These are phyloP conservation scores for Drosophila emarginata DNA, from an alignment of 2,888 invertebrate genomes.

Conservation along the genomic window DNA sequence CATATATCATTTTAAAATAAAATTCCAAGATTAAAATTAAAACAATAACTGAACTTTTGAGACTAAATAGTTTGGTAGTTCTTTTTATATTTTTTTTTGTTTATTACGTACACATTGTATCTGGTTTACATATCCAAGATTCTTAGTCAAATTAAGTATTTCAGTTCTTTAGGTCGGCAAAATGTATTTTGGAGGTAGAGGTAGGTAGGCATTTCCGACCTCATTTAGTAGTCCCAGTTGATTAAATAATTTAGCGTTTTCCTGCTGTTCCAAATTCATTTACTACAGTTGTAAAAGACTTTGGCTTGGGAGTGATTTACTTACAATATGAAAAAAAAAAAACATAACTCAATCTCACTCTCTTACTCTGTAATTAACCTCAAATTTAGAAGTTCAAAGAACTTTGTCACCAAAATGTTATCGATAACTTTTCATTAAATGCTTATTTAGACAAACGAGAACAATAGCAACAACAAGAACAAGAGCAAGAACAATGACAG, in stretches of 20 bases:
- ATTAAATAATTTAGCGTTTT: neutral
- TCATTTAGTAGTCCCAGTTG: too few relatives aligned
- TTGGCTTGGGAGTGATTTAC: neutral
- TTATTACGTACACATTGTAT: too few relatives aligned
- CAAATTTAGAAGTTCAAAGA: constrained; percentile 28
- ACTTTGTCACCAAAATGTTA: constrained; percentile 28
- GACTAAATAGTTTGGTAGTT: too few relatives aligned
- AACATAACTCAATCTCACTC: neutral
- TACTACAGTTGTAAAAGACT: neutral
- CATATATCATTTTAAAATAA: too few relatives aligned
- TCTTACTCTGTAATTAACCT: neutral
- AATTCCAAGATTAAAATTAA: too few relatives aligned
- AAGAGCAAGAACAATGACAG: constrained; percentile 20
- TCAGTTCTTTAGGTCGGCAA: too few relatives aligned
- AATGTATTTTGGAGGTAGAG: too few relatives aligned
- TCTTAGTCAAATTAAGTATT: too few relatives aligned
- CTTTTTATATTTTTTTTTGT: too few relatives aligned
- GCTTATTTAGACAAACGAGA: constrained; percentile 26
- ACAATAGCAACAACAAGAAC: constrained; percentile 20
- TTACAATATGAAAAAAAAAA: neutral
- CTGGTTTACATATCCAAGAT: too few relatives aligned
- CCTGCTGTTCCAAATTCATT: neutral
- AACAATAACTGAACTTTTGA: too few relatives aligned
- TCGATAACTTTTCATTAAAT: constrained; percentile 43
- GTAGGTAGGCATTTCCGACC: too few relatives aligned